Conservation (phyloP, 2,797 vertebrate genomes). For the Malacoraja senta region DNA sequence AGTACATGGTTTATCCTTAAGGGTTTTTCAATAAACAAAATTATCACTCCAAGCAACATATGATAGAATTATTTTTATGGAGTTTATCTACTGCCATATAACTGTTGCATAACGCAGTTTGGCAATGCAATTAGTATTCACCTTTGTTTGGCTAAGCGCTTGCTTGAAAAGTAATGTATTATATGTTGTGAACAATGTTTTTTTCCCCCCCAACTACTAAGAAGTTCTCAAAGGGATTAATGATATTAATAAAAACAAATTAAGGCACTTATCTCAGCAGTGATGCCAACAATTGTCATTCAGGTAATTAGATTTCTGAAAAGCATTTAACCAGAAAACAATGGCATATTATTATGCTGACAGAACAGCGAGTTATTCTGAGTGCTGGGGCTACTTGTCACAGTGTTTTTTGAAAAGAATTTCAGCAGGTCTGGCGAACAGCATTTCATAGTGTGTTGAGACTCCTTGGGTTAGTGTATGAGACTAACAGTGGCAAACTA, state of each 20-base stretch:
- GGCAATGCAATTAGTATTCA: not conserved
- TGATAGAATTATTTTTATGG: not conserved
- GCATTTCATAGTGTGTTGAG: constrained; percentile 10
- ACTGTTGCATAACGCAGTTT: not conserved
- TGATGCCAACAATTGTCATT: constrained; percentile 33
- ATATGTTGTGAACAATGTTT: constrained; percentile 8
- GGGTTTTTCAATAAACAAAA: not conserved
- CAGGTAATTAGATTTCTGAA: constrained; percentile 20
- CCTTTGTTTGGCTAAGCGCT: not conserved
- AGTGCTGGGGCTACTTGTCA: not conserved
- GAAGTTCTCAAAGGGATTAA: constrained; percentile 24
- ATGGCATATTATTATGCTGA: constrained; percentile 30
- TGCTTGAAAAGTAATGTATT: not conserved
- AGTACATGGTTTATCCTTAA: not conserved
- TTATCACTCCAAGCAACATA: not conserved
- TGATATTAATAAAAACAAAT: constrained; percentile 24
- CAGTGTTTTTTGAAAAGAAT: constrained; percentile 18
- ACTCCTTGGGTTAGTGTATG: constrained; percentile 24
- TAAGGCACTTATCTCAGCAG: constrained; percentile 15
- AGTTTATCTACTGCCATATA: not conserved
- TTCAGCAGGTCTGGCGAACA: not conserved
- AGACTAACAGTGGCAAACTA: not conserved
- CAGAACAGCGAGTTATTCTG: not conserved
- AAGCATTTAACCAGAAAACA: constrained; percentile 31
- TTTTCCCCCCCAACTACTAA: not conserved